Percentiles rank a stretch among this genome's conserved stretches.
Conservation (phyloP, 1,140 invertebrate species). For the Mya arenaria region DNA sequence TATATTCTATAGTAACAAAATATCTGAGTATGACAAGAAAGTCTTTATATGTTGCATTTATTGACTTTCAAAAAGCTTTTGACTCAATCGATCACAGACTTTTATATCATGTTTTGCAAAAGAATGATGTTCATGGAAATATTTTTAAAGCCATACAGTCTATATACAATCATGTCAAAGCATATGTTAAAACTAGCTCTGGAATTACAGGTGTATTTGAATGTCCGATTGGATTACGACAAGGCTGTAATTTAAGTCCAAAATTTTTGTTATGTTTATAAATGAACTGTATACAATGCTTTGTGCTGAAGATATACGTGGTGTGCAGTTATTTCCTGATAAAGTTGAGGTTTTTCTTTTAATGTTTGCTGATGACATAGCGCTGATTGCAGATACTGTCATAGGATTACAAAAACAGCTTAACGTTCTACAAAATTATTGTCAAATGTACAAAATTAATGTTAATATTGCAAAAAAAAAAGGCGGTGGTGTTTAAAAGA, state of each 20-base stretch:
- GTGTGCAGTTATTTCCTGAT: conserved; percentile 1
- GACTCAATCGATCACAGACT: neutral
- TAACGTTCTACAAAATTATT: neutral
- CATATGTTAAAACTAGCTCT: conserved; percentile 16
- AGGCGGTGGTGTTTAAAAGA: neutral
- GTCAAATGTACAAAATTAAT: neutral
- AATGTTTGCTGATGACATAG: conserved; percentile 16
- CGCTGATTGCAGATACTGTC: neutral
- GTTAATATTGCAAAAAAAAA: neutral
- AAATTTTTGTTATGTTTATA: conserved; percentile 11
- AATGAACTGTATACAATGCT: conserved; percentile 16
- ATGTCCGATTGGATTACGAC: conserved; percentile 26
- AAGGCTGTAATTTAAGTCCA: conserved; percentile 28
- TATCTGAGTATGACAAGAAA: conserved; percentile 14
- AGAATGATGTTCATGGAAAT: conserved; percentile 5
- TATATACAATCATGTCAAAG: conserved; percentile 30
- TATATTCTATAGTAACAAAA: conserved; percentile 35
- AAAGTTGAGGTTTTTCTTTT: conserved; percentile 3
- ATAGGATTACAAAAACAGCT: conserved; percentile 17
- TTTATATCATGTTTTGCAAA: conserved; percentile 12
- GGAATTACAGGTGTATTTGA: conserved; percentile 13
- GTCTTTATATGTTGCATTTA: conserved; percentile 19
- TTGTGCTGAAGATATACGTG: neutral
- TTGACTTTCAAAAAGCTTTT: conserved; percentile 46
- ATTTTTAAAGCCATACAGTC: conserved; percentile 9